Conservation (phyloP, 2,797 vertebrate species). For the Sparidentex hasta region DNA sequence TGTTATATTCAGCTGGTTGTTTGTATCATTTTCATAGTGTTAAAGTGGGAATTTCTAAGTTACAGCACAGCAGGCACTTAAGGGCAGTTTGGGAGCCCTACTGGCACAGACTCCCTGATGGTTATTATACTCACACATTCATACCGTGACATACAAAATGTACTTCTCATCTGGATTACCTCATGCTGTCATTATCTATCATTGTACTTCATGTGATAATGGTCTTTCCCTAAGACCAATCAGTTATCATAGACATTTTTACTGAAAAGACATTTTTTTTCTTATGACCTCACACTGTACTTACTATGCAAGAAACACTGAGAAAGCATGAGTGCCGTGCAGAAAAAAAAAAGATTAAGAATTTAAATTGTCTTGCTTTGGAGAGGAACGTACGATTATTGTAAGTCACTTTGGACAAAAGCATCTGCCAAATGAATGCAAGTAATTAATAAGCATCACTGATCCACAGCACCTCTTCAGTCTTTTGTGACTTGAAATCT, state of each 20-base stretch:
- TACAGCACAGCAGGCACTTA: slow-evolving; percentile 31
- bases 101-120: slow-evolving; percentile 8
- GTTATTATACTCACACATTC: slow-evolving; percentile 23
- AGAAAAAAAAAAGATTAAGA: background rate
- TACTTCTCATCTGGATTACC: slow-evolving; percentile 3
- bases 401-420: background rate
- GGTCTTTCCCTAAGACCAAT: background rate
- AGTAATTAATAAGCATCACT: background rate
- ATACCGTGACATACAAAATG: slow-evolving; percentile 17
- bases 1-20: background rate
- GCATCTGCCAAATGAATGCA: background rate
- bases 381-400: background rate
- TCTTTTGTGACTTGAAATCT: slow-evolving; percentile 7
- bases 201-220: background rate
- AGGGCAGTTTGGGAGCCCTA: slow-evolving; percentile 35
- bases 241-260: background rate
- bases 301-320: background rate
- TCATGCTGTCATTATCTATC: slow-evolving; percentile 2
- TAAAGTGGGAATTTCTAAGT: background rate
- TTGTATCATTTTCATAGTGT: background rate
- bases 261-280: background rate
- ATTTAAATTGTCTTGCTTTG: background rate
- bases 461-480: slow-evolving; percentile 12
- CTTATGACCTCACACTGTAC: background rate
- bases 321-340: background rate